These are phyloP conservation scores for Phaenicophaeus curvirostris DNA, from an alignment of 2,797 vertebrate species.

Conservation along the genomic window DNA sequence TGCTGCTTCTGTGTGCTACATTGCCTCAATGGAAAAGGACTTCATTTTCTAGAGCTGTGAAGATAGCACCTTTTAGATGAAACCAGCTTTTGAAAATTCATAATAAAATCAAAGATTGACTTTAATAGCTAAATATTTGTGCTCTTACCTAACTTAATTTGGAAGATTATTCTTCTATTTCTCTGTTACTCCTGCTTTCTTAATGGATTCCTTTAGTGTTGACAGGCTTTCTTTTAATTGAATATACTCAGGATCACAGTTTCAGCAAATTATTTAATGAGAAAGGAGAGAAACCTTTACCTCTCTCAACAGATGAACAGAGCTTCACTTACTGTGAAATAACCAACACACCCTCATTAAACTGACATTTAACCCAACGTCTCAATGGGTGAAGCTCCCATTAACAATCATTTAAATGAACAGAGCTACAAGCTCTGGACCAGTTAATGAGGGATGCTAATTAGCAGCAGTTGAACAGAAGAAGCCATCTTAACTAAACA, in stretches of 20 bases:
- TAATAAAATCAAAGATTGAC: not conserved
- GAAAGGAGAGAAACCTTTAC: constrained; percentile 10
- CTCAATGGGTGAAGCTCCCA: constrained; percentile 1
- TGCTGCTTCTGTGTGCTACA: not conserved
- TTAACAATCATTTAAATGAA: constrained; percentile 57
- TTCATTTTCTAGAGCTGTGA: not conserved
- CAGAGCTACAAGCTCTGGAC: constrained; percentile 38
- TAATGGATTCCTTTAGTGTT: constrained; percentile 1
- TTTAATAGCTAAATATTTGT: constrained; percentile 19
- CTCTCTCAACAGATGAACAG: not conserved
- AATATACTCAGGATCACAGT: constrained; percentile 30
- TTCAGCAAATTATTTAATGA: constrained; percentile 51
- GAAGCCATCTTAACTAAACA: constrained; percentile 54
- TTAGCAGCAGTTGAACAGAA: constrained; percentile 63
- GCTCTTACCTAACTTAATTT: constrained; percentile 3
- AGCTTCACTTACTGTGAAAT: constrained; percentile 42
- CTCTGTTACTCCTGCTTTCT: not conserved
- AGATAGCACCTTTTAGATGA: not conserved
- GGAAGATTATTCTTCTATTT: constrained; percentile 25
- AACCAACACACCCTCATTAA: constrained; percentile 58
- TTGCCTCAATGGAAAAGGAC: not conserved
- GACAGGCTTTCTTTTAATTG: constrained; percentile 33
- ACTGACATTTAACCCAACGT: constrained; percentile 57
- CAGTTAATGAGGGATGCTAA: constrained; percentile 62
- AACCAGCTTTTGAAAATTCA: not conserved